Evolutionary conservation across 2,113 vertebrate species (phyloP), one percentile per base, ranked within the genome.

Genomic region (Cryptomyrus ogoouensis): DNA sequence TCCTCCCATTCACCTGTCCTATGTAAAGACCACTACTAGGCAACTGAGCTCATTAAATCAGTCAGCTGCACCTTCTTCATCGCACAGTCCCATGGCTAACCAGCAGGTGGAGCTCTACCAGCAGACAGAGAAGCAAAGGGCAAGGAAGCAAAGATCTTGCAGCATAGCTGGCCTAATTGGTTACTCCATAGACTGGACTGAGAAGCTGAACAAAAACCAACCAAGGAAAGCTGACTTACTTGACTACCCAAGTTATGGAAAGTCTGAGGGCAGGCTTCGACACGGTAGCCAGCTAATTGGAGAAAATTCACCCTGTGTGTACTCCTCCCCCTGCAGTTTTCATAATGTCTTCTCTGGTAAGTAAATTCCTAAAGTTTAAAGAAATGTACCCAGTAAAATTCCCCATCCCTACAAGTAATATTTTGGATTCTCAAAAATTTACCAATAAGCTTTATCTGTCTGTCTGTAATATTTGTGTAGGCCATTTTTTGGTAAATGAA

Each of bases 1-100:
- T 90, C 96, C 96, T 19, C 95, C 96, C 42, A 96, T 97, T 91
- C 96, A 97, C 42, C 96, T 98, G 1, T 97, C 97, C 66, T 99
- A 99, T 87, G 96, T 99, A 90, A 98, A 97, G 95, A 99, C 98
- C 87, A 99, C 98, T 91, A 98, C 97, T n/a, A 95, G 98, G 91
- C 98, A 99, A 93, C 95, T 98, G 91, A 98, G 96, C 90, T 98
- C 97, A 88, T 97, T 97, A 13, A 95, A 95, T 8, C 94, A 94
- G 47, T 97, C 97, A 4, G 95, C 96, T 19, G 94, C 92, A 1
- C 91, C 93, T 2, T 98, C 98, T 58, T 97, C 98, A 0, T 93
- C 94, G 2, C 97, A 97, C 89, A 98, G 97, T 89, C 97, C 98
- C 0, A 90, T 94, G 80, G 93, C 96, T 56, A 95, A 94, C 52